phyloP scores from a whole-genome alignment of 2,888 invertebrate genomes.

The Phortica okadai region DNA sequence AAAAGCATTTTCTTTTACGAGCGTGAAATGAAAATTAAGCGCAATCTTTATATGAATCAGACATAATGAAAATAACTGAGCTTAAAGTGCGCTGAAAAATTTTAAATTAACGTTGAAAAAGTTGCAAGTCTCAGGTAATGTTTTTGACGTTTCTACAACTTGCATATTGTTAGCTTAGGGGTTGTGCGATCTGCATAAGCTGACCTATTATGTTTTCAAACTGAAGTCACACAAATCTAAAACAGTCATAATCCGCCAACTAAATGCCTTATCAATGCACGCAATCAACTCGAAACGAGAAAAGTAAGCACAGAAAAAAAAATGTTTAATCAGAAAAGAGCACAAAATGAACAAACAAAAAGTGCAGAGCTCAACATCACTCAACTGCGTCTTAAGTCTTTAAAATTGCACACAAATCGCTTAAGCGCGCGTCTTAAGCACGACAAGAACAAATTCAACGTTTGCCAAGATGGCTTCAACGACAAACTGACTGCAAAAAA shows the following conservation, averaged over 20 bases:
- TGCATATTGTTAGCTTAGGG: too few relatives aligned
- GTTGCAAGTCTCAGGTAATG: too few relatives aligned
- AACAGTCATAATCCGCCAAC: background rate
- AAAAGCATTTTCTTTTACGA: too few relatives aligned
- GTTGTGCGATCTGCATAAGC: too few relatives aligned
- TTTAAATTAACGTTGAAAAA: too few relatives aligned
- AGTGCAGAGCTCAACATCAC: background rate
- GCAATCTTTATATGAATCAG: too few relatives aligned
- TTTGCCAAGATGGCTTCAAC: slow-evolving; percentile 30
- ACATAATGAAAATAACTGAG: too few relatives aligned
- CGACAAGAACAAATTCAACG: slow-evolving; percentile 26
- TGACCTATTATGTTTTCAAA: too few relatives aligned
- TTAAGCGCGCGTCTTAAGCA: slow-evolving; percentile 28
- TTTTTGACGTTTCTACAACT: too few relatives aligned
- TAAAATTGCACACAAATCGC: slow-evolving; percentile 60
- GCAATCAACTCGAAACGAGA: background rate
- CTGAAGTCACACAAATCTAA: too few relatives aligned
- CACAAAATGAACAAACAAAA: slow-evolving; percentile 1
- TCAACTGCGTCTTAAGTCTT: slow-evolving; percentile 57
- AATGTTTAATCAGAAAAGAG: background rate
- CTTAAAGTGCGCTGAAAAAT: too few relatives aligned
- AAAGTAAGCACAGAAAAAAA: background rate
- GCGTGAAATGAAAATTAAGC: too few relatives aligned
- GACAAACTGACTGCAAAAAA: slow-evolving; percentile 53
- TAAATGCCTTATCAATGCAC: slow-evolving; percentile 6